A percentile compares a stretch with the other conserved stretches of the same genome.
Evolutionary conservation across 2,888 invertebrate genomes (phyloP).

Genomic region (Aspidapion aeneum): DNA sequence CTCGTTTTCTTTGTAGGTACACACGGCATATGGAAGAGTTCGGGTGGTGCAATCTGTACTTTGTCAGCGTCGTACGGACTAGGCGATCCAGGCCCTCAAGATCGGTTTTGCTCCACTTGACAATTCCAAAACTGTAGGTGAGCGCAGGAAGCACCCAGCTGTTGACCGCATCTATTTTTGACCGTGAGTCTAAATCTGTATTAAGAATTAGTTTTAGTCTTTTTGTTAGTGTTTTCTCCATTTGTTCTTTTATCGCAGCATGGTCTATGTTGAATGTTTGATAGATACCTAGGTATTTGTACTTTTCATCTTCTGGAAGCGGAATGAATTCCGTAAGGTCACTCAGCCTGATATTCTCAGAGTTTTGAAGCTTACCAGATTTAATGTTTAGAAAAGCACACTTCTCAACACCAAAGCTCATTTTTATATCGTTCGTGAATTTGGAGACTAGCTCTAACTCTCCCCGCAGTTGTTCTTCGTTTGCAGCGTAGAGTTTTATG

Average conservation of each 20-base stretch:
- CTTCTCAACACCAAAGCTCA: neutral
- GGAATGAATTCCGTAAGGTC: no score
- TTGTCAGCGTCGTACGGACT: neutral
- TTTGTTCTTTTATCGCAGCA: neutral
- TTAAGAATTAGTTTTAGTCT: neutral
- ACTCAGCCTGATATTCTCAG: neutral
- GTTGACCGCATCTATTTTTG: neutral
- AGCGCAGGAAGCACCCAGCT: neutral
- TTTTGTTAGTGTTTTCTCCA: neutral
- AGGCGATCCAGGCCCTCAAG: neutral
- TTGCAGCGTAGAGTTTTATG: neutral
- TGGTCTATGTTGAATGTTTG: neutral
- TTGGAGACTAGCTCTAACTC: neutral
- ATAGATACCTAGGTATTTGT: neutral
- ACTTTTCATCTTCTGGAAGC: neutral
- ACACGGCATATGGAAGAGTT: neutral
- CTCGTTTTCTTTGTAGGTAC: neutral
- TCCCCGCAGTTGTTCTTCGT: neutral
- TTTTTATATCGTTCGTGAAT: neutral
- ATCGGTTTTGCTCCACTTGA: neutral
- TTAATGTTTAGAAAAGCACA: neutral
- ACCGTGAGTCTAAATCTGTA: neutral
- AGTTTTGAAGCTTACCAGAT: neutral
- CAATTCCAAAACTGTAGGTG: neutral
- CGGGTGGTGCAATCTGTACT: neutral